phyloP scores from a whole-genome alignment of 1,140 invertebrate species.

The Philopotamus ludificatus region DNA sequence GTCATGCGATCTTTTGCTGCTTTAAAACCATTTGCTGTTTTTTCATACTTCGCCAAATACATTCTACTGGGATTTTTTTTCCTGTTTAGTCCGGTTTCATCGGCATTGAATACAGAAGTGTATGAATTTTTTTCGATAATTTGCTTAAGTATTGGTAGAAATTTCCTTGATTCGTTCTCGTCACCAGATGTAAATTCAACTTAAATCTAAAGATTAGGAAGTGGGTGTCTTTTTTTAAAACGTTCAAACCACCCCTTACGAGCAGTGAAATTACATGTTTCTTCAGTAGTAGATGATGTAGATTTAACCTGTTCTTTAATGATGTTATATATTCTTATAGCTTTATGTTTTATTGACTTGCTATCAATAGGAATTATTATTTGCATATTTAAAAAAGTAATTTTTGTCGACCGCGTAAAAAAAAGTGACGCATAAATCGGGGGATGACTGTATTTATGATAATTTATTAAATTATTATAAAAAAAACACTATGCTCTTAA shows the following conservation, averaged over 20 bases:
- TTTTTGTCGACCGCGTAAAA: too few relatives aligned
- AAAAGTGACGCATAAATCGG: too few relatives aligned
- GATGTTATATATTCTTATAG: not conserved
- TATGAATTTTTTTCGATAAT: slow-evolving; percentile 44
- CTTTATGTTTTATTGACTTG: not conserved
- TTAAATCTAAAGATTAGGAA: not conserved
- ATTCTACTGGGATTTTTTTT: slow-evolving; percentile 52
- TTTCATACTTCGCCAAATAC: slow-evolving; percentile 39
- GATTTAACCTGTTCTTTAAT: not conserved
- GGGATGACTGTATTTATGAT: too few relatives aligned
- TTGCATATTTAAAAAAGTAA: too few relatives aligned
- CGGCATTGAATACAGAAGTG: slow-evolving; percentile 47
- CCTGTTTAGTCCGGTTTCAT: slow-evolving; percentile 52
- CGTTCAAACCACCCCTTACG: slow-evolving; percentile 3
- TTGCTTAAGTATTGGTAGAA: slow-evolving; percentile 36
- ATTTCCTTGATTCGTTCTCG: slow-evolving; percentile 43
- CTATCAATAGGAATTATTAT: not conserved
- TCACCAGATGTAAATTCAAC: slow-evolving; percentile 28
- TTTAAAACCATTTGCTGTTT: slow-evolving; percentile 49
- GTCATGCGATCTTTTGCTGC: slow-evolving; percentile 51
- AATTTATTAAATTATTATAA: too few relatives aligned
- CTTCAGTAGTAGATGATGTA: not conserved
- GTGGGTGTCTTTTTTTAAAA: slow-evolving; percentile 1
- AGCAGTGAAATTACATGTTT: not conserved
- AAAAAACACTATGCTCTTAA: too few relatives aligned